These are phyloP conservation scores for Gandaritis pyraliata DNA, from an alignment of 2,888 invertebrate genomes.

Conservation along the genomic window DNA sequence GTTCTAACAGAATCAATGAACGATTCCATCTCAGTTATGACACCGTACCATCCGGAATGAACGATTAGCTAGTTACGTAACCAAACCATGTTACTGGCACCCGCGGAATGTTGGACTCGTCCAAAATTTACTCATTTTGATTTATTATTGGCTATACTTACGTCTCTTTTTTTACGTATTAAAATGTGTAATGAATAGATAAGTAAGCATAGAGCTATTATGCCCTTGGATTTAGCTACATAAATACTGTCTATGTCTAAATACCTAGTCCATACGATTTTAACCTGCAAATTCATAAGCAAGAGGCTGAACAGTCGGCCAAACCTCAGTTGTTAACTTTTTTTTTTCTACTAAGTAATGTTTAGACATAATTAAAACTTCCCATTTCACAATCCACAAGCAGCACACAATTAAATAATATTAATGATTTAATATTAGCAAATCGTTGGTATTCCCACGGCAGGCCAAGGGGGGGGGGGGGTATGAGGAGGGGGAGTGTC, in stretches of 20 bases:
- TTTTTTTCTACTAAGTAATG: neutral
- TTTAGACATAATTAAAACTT: neutral
- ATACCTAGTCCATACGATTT: no score
- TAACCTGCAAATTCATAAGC: no score
- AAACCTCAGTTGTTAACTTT: neutral
- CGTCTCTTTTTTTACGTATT: neutral
- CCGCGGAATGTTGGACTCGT: conserved; percentile 17
- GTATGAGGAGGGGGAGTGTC: conserved; percentile 10
- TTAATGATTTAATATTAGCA: conserved; percentile 11
- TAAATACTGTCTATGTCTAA: no score
- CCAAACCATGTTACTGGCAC: conserved; percentile 14
- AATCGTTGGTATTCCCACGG: conserved; percentile 24
- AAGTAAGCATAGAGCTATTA: no score
- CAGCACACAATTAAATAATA: conserved; percentile 10
- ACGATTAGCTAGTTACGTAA: conserved; percentile 28
- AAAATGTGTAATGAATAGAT: no score
- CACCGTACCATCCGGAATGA: conserved; percentile 20
- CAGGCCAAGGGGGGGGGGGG: conserved; percentile 1
- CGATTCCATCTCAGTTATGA: conserved; percentile 20
- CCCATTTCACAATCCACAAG: neutral
- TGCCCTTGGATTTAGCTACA: no score
- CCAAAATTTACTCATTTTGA: conserved; percentile 15
- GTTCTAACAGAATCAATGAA: conserved; percentile 16
- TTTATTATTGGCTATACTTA: neutral
- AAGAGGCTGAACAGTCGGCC: no score